Percentiles rank a stretch among this genome's conserved stretches.
Conservation (phyloP, 2,113 vertebrate species). For the Ameiurus melas region DNA sequence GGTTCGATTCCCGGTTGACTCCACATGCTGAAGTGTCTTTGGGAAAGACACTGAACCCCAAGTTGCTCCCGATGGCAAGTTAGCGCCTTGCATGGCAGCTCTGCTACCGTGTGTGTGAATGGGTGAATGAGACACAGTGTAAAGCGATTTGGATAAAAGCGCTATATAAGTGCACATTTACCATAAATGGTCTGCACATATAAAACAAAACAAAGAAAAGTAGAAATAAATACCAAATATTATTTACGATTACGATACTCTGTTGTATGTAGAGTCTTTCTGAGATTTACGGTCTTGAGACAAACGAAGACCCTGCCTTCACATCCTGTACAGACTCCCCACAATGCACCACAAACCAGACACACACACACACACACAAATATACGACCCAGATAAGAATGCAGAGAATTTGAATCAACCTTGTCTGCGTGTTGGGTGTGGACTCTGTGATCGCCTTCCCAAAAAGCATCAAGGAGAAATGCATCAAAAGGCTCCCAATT, state of each 20-base stretch:
- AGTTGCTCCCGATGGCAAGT: no score
- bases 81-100: no score
- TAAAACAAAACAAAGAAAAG: neutral
- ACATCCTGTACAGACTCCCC: neutral
- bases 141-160: no score
- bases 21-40: no score
- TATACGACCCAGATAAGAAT: slow-evolving; percentile 58
- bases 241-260: neutral
- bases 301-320: neutral
- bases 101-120: no score
- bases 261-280: neutral
- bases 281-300: neutral
- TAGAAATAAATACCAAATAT: neutral
- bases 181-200: neutral
- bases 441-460: slow-evolving; percentile 58
- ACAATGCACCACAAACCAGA: slow-evolving; percentile 17
- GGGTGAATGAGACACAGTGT: no score
- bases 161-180: no score
- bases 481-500: slow-evolving; percentile 68
- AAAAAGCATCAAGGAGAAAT: slow-evolving; percentile 44
- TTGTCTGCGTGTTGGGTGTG: slow-evolving; percentile 47
- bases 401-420: slow-evolving; percentile 53
- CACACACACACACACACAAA: slow-evolving; percentile 40
- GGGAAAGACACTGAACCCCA: no score
- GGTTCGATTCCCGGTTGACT: no score